A percentile compares a stretch with the other conserved stretches of the same genome.
phyloP scores from a whole-genome alignment of 2,888 invertebrate genomes.

The Dicyrtomina minuta region DNA sequence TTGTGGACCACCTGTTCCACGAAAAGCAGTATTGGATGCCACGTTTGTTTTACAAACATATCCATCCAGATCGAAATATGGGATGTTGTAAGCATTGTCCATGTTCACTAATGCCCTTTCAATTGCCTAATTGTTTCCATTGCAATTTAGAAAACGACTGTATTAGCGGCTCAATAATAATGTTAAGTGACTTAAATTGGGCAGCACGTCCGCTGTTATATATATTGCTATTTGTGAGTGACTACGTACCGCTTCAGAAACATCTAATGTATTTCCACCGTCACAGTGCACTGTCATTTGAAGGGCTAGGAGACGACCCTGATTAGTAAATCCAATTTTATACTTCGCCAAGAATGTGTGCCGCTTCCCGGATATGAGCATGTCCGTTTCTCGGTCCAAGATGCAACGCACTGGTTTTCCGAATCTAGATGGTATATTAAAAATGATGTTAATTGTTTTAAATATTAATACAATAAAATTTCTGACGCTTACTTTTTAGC shows the following conservation, averaged over 20 bases:
- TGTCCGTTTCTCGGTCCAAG: constrained; percentile 92
- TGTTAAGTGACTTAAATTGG: too few relatives aligned
- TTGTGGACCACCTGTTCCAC: constrained; percentile 90
- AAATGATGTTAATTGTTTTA: neutral
- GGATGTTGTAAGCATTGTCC: constrained; percentile 72
- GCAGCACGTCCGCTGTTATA: too few relatives aligned
- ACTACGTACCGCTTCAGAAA: constrained; percentile 64
- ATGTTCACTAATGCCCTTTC: constrained; percentile 81
- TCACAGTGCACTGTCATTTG: constrained; percentile 76
- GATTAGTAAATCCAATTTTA: constrained; percentile 74
- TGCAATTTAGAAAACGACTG: neutral
- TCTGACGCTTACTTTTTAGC: constrained; percentile 64
- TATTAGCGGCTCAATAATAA: too few relatives aligned
- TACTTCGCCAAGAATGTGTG: constrained; percentile 87
- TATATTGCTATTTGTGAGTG: too few relatives aligned
- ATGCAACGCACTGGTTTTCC: constrained; percentile 79
- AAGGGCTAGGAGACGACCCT: constrained; percentile 74
- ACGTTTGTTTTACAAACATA: constrained; percentile 83
- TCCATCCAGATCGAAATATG: constrained; percentile 44
- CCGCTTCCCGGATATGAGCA: constrained; percentile 82
- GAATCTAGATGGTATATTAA: constrained; percentile 60
- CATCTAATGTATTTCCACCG: constrained; percentile 78
- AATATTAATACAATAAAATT: constrained; percentile 5
- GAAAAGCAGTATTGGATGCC: constrained; percentile 88
- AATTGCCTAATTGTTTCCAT: constrained; percentile 64